A percentile compares a stretch with the other conserved stretches of the same genome.
These are phyloP conservation scores for Toxostoma redivivum DNA, from an alignment of 2,113 vertebrate genomes.

Conservation along the genomic window DNA sequence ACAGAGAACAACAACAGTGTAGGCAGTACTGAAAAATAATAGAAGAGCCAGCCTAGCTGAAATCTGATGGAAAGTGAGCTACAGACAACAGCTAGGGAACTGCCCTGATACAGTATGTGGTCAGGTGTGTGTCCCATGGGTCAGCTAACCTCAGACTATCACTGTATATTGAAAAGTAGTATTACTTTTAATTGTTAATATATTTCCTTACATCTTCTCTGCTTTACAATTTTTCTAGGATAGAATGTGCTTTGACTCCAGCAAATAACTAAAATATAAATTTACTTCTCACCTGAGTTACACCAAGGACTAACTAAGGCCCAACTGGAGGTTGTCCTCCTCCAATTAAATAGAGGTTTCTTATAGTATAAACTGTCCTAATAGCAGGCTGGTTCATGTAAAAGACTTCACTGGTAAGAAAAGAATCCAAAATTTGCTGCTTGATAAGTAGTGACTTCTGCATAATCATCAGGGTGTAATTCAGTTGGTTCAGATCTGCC, in stretches of 20 bases:
- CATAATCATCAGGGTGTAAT: not conserved
- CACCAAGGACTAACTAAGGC: not conserved
- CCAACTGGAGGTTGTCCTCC: not conserved
- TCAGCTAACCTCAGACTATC: not conserved
- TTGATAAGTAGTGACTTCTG: not conserved
- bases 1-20: not conserved
- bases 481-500: not conserved
- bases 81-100: not conserved
- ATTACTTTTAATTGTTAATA: not conserved
- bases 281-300: not conserved
- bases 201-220: not conserved
- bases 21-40: not conserved
- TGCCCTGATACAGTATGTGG: not conserved
- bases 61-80: not conserved
- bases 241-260: not conserved
- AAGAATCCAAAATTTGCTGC: not conserved
- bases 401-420: not conserved
- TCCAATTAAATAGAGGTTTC: not conserved
- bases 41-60: not conserved
- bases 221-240: not conserved
- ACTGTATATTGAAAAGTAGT: not conserved
- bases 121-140: not conserved
- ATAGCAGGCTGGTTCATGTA: not conserved
- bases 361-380: not conserved
- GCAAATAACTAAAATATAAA: not conserved